Percentiles rank a stretch among this genome's conserved stretches.
phyloP scores from a whole-genome alignment of 1,140 invertebrate species.

The Leptoteleia sp. region DNA sequence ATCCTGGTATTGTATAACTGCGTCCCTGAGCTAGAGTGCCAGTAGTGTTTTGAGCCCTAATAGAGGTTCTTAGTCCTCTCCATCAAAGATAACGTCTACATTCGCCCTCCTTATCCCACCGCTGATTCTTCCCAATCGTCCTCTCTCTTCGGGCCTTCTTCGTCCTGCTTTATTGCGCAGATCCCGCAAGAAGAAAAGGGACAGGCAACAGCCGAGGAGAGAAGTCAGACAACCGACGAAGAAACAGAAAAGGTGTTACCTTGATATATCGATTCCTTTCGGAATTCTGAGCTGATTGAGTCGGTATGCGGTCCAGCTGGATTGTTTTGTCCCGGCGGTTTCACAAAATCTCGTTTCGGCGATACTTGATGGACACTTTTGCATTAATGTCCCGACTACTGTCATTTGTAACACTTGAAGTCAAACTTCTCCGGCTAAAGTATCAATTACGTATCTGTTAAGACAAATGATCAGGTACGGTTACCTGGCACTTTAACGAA shows the following conservation, averaged over 20 bases:
- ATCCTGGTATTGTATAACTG: slow-evolving; percentile 62
- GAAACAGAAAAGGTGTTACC: slow-evolving; percentile 73
- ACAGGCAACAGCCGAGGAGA: slow-evolving; percentile 20
- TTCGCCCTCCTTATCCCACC: slow-evolving; percentile 47
- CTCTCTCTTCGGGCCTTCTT: slow-evolving; percentile 10
- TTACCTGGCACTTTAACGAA: slow-evolving; percentile 46
- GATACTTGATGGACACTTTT: slow-evolving; percentile 62
- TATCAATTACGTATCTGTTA: slow-evolving; percentile 65
- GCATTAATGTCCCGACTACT: slow-evolving; percentile 62
- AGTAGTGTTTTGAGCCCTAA: slow-evolving; percentile 72
- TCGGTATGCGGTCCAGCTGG: slow-evolving; percentile 67
- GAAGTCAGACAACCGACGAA: slow-evolving; percentile 62
- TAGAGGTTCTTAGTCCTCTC: slow-evolving; percentile 74
- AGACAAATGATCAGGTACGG: slow-evolving; percentile 60
- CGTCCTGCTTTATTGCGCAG: neutral
- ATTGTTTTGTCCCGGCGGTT: slow-evolving; percentile 50
- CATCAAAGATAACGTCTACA: slow-evolving; percentile 73
- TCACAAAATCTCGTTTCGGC: slow-evolving; percentile 58
- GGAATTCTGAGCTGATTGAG: slow-evolving; percentile 73
- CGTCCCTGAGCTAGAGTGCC: slow-evolving; percentile 70
- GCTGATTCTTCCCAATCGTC: slow-evolving; percentile 2
- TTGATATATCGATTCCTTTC: slow-evolving; percentile 75
- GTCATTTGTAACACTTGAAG: slow-evolving; percentile 62
- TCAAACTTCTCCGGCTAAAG: slow-evolving; percentile 40
- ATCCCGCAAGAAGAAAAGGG: slow-evolving; percentile 26